phyloP scores from a whole-genome alignment of 1,140 invertebrate genomes.

The Varroa destructor region DNA sequence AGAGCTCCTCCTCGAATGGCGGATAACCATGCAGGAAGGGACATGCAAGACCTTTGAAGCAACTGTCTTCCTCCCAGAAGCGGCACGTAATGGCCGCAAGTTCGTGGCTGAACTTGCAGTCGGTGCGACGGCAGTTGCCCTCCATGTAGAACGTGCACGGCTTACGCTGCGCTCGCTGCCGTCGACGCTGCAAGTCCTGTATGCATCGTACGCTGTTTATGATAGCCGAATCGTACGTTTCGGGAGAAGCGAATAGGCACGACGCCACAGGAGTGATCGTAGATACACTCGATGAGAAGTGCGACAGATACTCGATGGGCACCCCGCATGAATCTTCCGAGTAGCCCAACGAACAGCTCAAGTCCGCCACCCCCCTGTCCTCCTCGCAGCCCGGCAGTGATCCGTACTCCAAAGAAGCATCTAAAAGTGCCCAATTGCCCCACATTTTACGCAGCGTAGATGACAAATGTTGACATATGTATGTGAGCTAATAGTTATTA shows the following conservation, averaged over 20 bases:
- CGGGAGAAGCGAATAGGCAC: background rate
- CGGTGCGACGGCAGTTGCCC: constrained; percentile 43
- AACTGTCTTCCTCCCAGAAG: constrained; percentile 43
- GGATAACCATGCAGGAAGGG: constrained; percentile 46
- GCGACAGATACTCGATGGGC: constrained; percentile 9
- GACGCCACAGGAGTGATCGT: background rate
- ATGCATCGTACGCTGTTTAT: constrained; percentile 12
- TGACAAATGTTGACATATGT: too few relatives aligned
- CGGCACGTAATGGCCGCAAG: constrained; percentile 45
- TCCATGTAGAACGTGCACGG: constrained; percentile 46
- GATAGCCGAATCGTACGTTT: constrained; percentile 21
- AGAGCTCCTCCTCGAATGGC: background rate
- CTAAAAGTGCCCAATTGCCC: too few relatives aligned
- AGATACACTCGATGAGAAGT: background rate
- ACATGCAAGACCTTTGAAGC: constrained; percentile 44
- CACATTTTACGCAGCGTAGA: too few relatives aligned
- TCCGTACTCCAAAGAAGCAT: constrained; percentile 13
- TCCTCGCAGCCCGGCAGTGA: too few relatives aligned
- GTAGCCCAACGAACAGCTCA: too few relatives aligned
- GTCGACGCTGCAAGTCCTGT: constrained; percentile 25
- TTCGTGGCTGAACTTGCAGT: constrained; percentile 48
- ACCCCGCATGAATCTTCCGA: too few relatives aligned
- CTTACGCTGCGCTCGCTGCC: constrained; percentile 35
- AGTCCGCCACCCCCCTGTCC: too few relatives aligned
- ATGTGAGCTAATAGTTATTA: too few relatives aligned